Evolutionary conservation across 2,797 vertebrate species (phyloP).

Genomic region (Epinephelus coioides): DNA sequence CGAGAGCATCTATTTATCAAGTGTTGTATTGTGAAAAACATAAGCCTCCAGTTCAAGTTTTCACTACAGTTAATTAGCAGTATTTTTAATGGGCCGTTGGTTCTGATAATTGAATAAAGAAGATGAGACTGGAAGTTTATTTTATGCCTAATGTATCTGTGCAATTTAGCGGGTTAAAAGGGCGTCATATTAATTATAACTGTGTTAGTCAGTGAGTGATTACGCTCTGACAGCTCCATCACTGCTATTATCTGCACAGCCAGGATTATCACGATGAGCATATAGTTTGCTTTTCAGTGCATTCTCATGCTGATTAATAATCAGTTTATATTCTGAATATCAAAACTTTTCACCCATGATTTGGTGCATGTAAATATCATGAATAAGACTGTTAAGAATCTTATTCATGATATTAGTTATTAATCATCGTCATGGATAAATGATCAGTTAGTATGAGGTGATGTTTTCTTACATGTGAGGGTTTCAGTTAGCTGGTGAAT

Average conservation of each 20-base stretch:
- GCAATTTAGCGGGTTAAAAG: constrained; percentile 17
- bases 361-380: not conserved
- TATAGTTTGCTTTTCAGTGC: not conserved
- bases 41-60: constrained; percentile 21
- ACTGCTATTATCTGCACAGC: constrained; percentile 12
- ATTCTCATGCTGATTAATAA: constrained; percentile 24
- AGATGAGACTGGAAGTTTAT: constrained; percentile 28
- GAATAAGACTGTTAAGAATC: constrained; percentile 12
- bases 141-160: constrained; percentile 35
- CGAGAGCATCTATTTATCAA: constrained; percentile 14
- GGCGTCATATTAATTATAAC: constrained; percentile 24
- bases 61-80: constrained; percentile 41
- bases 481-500: constrained; percentile 82
- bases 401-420: constrained; percentile 2
- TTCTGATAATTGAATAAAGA: constrained; percentile 46
- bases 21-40: constrained; percentile 6
- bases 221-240: constrained; percentile 18
- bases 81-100: constrained; percentile 20
- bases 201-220: constrained; percentile 40
- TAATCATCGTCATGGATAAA: not conserved
- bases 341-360: not conserved
- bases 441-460: constrained; percentile 49
- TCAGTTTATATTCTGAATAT: not conserved
- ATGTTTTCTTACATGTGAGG: constrained; percentile 81
- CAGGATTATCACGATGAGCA: constrained; percentile 17